phyloP scores from a whole-genome alignment of 2,888 invertebrate species.

The Abscondita cerata region DNA sequence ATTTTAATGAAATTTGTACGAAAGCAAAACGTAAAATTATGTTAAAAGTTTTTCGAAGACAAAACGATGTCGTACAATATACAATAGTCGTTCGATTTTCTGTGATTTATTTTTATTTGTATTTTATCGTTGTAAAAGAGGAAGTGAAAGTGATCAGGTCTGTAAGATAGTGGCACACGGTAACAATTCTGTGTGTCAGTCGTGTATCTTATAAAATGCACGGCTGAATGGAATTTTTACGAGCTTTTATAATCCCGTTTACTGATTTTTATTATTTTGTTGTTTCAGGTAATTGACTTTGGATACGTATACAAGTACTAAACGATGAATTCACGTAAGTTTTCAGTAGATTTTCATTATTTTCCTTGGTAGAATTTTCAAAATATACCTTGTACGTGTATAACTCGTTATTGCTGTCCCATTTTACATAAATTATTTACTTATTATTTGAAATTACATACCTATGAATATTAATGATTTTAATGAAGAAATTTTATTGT shows the following conservation, averaged over 20 bases:
- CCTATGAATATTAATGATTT: too few species aligned
- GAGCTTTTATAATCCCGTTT: background rate
- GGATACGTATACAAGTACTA: too few species aligned
- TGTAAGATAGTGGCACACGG: background rate
- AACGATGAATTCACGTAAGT: too few species aligned
- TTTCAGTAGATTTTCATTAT: too few species aligned
- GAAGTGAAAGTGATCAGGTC: background rate
- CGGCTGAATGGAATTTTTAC: background rate
- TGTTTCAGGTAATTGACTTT: slow-evolving; percentile 1
- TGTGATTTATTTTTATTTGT: background rate
- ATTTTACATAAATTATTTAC: too few species aligned
- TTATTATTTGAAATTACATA: too few species aligned
- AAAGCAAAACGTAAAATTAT: background rate
- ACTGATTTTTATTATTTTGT: background rate
- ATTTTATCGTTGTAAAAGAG: background rate
- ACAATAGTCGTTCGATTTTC: background rate
- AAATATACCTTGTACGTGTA: too few species aligned
- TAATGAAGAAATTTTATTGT: too few species aligned
- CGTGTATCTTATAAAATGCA: background rate
- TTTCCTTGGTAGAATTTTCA: too few species aligned
- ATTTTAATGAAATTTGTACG: background rate
- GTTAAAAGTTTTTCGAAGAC: background rate
- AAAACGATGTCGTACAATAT: background rate
- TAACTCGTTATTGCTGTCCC: too few species aligned
- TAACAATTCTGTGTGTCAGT: background rate